These are phyloP conservation scores for Cosmorhoe ocellata DNA, from an alignment of 2,888 invertebrate genomes.

Conservation along the genomic window DNA sequence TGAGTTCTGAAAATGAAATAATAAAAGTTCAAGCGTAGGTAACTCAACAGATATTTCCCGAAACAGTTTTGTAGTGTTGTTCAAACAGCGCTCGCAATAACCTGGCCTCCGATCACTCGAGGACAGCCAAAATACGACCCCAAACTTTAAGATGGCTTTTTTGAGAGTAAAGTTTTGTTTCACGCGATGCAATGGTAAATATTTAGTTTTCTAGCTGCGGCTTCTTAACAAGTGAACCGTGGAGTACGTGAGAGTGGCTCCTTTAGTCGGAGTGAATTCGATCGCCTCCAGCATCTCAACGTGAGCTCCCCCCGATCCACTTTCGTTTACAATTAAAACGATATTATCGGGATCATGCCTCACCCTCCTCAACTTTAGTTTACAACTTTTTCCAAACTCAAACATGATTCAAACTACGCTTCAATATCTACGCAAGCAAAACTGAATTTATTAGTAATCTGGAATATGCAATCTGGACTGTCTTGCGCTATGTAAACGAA, in stretches of 20 bases:
- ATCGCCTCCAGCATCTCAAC: conserved; percentile 61
- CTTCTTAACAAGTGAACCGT: conserved; percentile 68
- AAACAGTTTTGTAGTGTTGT: conserved; percentile 69
- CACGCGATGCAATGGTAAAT: conserved; percentile 68
- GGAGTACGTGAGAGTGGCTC: conserved; percentile 57
- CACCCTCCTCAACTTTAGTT: conserved; percentile 52
- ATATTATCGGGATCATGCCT: conserved; percentile 67
- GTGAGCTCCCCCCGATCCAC: conserved; percentile 46
- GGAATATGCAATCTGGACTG: conserved; percentile 6
- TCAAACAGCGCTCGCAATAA: conserved; percentile 72
- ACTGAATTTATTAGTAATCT: conserved; percentile 3
- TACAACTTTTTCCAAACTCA: conserved; percentile 44
- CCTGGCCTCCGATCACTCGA: conserved; percentile 60
- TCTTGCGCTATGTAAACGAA: conserved; percentile 25
- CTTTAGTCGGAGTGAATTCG: conserved; percentile 56
- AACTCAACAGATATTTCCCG: conserved; percentile 59
- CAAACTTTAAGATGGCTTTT: conserved; percentile 65
- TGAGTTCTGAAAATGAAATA: conserved; percentile 18
- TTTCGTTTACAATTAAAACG: conserved; percentile 69
- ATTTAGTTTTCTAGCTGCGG: conserved; percentile 69
- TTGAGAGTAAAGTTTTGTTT: conserved; percentile 66
- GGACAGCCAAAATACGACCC: conserved; percentile 58
- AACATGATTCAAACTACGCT: conserved; percentile 6
- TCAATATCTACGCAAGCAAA: conserved; percentile 3
- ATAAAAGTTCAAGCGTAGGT: conserved; percentile 27